Conservation (phyloP, 2,113 vertebrate genomes). For the Osmerus eperlanus region DNA sequence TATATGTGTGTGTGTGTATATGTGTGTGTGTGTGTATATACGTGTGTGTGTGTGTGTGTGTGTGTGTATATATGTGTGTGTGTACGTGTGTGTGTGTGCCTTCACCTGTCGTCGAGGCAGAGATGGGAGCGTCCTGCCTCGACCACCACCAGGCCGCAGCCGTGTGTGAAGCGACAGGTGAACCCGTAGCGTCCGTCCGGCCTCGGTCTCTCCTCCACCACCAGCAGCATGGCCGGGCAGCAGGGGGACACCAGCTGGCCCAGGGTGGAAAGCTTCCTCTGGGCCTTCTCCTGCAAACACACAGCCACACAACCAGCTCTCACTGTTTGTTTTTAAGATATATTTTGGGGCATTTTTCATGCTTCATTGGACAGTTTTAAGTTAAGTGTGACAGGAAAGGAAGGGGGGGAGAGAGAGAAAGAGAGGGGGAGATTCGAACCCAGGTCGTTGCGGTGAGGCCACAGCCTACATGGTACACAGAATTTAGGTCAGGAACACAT, state of each 20-base stretch:
- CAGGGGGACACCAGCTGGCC: constrained; percentile 64
- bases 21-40: too few species aligned
- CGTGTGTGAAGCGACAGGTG: constrained; percentile 42
- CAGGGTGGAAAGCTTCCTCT: constrained; percentile 47
- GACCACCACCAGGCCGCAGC: constrained; percentile 58
- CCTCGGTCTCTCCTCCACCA: constrained; percentile 49
- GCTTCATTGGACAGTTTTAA: background rate
- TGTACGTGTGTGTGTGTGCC: too few species aligned
- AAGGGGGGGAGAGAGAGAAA: background rate
- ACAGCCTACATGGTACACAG: too few species aligned
- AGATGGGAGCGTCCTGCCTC: constrained; percentile 52
- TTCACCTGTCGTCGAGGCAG: constrained; percentile 66
- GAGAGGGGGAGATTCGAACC: too few species aligned
- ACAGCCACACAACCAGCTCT: background rate
- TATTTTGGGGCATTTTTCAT: background rate
- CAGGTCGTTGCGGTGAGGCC: too few species aligned
- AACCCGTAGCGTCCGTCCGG: constrained; percentile 59
- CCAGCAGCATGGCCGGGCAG: constrained; percentile 63
- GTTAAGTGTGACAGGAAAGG: background rate
- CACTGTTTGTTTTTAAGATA: background rate
- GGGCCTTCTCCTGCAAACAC: constrained; percentile 52
- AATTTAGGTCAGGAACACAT: constrained; percentile 45
- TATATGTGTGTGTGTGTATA: too few species aligned
- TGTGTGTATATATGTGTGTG: too few species aligned
- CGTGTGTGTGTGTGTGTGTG: too few species aligned